These are phyloP conservation scores for Acrobeloides nanus DNA, from an alignment of 2,888 invertebrate genomes.

Conservation along the genomic window DNA sequence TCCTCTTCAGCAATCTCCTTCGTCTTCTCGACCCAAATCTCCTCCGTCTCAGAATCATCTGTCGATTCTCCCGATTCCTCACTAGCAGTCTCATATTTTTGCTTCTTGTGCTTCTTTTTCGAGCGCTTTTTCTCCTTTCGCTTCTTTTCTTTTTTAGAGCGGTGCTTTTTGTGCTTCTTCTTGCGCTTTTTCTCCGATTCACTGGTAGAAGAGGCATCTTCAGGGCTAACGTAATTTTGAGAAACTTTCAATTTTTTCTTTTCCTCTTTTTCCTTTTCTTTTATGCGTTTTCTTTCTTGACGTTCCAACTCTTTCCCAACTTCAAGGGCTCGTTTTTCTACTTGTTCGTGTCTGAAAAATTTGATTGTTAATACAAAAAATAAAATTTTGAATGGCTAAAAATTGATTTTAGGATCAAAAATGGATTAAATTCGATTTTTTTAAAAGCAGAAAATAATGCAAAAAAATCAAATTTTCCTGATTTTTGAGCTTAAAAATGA, in stretches of 20 bases:
- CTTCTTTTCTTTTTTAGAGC: constrained; percentile 12
- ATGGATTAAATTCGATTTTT: too few species aligned
- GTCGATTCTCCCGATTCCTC: not conserved
- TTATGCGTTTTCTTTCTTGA: constrained; percentile 6
- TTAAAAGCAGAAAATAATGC: too few species aligned
- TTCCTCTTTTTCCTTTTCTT: constrained; percentile 13
- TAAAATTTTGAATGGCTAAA: too few species aligned
- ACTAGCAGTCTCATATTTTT: constrained; percentile 6
- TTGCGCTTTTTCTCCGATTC: constrained; percentile 16
- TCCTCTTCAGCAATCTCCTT: constrained; percentile 26
- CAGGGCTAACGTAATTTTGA: constrained; percentile 6
- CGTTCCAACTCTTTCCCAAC: constrained; percentile 12
- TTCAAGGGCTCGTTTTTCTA: constrained; percentile 13
- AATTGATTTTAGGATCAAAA: too few species aligned
- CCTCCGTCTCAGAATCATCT: constrained; percentile 13
- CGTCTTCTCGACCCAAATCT: constrained; percentile 41
- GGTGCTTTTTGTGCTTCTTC: constrained; percentile 24
- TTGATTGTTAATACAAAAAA: too few species aligned
- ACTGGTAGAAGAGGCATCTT: constrained; percentile 3
- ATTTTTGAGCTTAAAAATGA: too few species aligned
- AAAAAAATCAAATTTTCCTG: too few species aligned
- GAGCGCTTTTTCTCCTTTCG: not conserved
- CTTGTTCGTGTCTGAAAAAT: constrained; percentile 21
- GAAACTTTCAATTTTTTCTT: constrained; percentile 17
- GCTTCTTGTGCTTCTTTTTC: constrained; percentile 18